These are phyloP conservation scores for Erpobdella octoculata DNA, from an alignment of 2,888 invertebrate genomes.

Conservation along the genomic window DNA sequence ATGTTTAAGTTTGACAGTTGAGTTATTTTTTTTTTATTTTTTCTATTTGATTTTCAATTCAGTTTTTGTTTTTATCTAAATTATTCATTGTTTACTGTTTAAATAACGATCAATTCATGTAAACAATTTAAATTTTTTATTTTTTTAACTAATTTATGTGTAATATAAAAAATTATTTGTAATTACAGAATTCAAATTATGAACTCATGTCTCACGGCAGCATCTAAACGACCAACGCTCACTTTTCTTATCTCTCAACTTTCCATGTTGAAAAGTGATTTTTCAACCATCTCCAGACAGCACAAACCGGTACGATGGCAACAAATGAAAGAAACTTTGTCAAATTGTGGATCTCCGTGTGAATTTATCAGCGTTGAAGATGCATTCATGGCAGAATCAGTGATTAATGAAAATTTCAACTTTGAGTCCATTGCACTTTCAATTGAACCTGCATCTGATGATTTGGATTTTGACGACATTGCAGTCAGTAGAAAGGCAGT, in stretches of 20 bases:
- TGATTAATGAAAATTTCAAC: neutral
- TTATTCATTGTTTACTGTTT: too few species aligned
- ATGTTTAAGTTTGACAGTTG: too few species aligned
- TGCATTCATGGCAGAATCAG: neutral
- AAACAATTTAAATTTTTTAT: too few species aligned
- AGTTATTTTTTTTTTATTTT: neutral
- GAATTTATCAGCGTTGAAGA: neutral
- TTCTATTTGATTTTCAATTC: neutral
- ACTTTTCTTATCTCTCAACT: neutral
- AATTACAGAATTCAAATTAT: neutral
- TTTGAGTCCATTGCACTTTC: constrained; percentile 13
- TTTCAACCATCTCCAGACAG: too few species aligned
- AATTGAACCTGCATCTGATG: constrained; percentile 4
- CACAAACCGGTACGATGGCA: too few species aligned
- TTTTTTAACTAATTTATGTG: too few species aligned
- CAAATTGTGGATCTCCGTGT: constrained; percentile 8
- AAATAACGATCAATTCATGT: too few species aligned
- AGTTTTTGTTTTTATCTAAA: neutral
- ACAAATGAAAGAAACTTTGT: constrained; percentile 12
- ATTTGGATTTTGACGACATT: constrained; percentile 12
- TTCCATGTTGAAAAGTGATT: neutral
- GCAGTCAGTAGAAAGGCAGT: neutral
- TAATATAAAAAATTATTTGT: neutral
- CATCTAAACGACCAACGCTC: constrained; percentile 7
- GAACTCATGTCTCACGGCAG: neutral